Base-by-base conservation (phyloP, 2,888 invertebrate genomes). In the Augiades crinisus region DNA sequence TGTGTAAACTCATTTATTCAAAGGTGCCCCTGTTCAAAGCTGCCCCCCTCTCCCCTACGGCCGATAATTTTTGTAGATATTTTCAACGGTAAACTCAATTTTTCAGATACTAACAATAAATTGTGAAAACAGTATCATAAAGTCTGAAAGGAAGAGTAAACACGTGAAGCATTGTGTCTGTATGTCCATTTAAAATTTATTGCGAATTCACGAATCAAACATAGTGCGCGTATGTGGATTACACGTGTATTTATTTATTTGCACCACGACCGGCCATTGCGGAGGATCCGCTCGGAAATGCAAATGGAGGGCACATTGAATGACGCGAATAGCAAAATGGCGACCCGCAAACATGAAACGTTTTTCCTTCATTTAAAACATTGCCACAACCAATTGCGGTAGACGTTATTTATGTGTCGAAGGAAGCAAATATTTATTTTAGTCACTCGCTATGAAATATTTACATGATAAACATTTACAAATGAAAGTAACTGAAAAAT, bases 381-480 rank as follows among this genome's bases (percentile, higher is more conserved):
- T 41, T 41, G 41, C 22, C 34, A 27, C 14, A 34, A 17, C 41
- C 24, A 27, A 34, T 34, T 34, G 6, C 41, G 27, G 30, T 27
- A 43, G 16, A 10, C 22, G 14, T 36, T 34, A 43, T 50, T 41
- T 24, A 41, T n/a, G n/a, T n/a, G n/a, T n/a, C 34, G 19, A 22
- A 24, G 10, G 16, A 34, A 45, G 34, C 34, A 45, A 45, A 45
- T 36, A 44, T 22, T 16, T 43, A 27, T 24, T 22, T 22, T 16
- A 45, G 45, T 24, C 34, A 13, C 12, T 41, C 34, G 40, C 33
- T 22, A 33, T 41, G 22, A 10, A 40, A 34, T 50, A 43, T 50
- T 50, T 37, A 36, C 43, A 21, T 21, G 43, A 44, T 37, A 43
- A 50, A 50, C 21, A 30, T 50, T 50, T 44, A 24, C 36, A 46